Base-by-base conservation (phyloP, 2,113 vertebrate species). In the Lepus americanus region DNA sequence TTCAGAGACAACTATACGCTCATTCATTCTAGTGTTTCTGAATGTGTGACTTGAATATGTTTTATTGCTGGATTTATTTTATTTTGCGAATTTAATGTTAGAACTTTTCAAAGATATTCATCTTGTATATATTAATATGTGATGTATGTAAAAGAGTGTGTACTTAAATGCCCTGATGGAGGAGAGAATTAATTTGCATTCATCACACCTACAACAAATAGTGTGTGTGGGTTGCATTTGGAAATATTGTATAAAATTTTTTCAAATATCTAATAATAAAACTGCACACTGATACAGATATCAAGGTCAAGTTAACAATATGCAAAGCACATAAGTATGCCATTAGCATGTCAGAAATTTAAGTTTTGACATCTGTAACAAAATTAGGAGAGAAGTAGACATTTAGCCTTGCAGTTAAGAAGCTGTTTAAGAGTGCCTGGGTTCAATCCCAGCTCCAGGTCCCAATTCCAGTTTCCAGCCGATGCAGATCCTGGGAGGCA, bases 31-130 rank as follows among this genome's bases (percentile, higher is more conserved):
- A 72, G 27, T 90, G 39, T 80, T 19, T 7, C 31, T 76, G n/a
- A 66, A 85, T 6, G 36, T 31, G 19, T 92, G 79, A 90, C 72
- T 96, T 53, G 31, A 92, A 85, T 76, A 31, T 27, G n/a, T 86
- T 95, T 93, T 82, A 11, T 70, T 88, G 44, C 22, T 81, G 44
- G 0, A 67, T 89, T 96, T 82, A 59, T 91, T 89, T 88, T 76
- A 82, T 31, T 94, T 95, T 89, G 20, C 19, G 53, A 70, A 61
- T 27, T 70, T 72, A 19, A 95, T 3, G n/a, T 88, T 72, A 89
- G 55, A 93, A 66, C 22, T 93, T 94, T 95, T 94, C 33, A 74
- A 92, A 86, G 9, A 89, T 44, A 77, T 61, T 92, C 76, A 93
- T 85, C 5, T 95, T 81, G 10, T 88, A 66, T 88, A 51, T 90